phyloP scores from a whole-genome alignment of 2,888 invertebrate genomes.

The Brachyopa scutellaris region DNA sequence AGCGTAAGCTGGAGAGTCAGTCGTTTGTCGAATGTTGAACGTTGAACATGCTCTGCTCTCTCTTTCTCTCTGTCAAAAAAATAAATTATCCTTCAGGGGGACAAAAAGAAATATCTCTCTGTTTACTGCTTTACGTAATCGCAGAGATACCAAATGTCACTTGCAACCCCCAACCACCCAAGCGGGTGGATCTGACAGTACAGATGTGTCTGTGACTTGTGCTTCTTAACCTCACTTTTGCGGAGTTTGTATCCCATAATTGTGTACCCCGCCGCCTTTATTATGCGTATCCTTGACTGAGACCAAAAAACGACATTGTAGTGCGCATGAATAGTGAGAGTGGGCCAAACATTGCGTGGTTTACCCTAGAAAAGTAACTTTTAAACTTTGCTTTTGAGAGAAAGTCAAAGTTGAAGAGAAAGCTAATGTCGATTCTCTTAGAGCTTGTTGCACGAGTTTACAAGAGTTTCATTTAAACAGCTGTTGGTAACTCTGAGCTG shows the following conservation, averaged over 20 bases:
- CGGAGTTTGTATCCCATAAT: constrained; percentile 18
- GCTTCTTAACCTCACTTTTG: constrained; percentile 60
- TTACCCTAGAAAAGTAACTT: constrained; percentile 30
- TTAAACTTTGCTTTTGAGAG: neutral
- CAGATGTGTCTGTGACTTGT: constrained; percentile 50
- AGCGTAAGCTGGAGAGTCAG: constrained; percentile 36
- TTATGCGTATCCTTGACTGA: constrained; percentile 69
- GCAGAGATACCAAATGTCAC: constrained; percentile 46
- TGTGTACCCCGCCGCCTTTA: constrained; percentile 35
- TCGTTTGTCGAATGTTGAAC: neutral
- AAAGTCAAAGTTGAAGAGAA: too few species aligned
- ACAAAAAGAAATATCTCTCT: constrained; percentile 33
- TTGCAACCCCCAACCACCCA: neutral
- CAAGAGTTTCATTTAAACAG: too few species aligned
- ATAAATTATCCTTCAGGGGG: neutral
- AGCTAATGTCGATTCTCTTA: constrained; percentile 29
- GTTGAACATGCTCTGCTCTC: neutral
- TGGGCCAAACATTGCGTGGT: constrained; percentile 1
- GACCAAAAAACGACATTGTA: constrained; percentile 5
- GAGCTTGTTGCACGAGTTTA: constrained; percentile 47
- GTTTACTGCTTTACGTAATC: constrained; percentile 66
- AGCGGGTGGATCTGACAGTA: constrained; percentile 47
- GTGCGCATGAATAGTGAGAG: constrained; percentile 47
- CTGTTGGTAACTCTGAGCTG: too few species aligned
- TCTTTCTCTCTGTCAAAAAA: neutral